Evolutionary conservation across 2,113 vertebrate genomes (phyloP).

Genomic region (Odocoileus virginianus): DNA sequence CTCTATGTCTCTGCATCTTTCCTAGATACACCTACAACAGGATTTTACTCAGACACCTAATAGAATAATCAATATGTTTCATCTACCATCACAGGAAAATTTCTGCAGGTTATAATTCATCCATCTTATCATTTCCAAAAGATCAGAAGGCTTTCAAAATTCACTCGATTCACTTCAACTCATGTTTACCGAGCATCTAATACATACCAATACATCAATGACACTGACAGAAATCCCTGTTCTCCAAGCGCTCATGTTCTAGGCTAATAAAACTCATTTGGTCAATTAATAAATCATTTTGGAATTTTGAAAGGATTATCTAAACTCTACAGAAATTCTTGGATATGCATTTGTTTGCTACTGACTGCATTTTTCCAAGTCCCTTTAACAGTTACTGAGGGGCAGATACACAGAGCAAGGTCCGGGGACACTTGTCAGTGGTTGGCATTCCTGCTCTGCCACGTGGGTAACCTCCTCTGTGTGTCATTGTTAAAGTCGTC

Average conservation of each 20-base stretch:
- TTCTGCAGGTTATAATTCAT: not conserved
- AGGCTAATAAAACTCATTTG: not conserved
- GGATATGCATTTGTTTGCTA: not conserved
- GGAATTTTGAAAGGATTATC: not conserved
- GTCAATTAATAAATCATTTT: not conserved
- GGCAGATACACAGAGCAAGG: not conserved
- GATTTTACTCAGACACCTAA: not conserved
- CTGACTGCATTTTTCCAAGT: not conserved
- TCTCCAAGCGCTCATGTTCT: not conserved
- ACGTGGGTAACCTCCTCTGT: not conserved
- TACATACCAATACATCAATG: no score
- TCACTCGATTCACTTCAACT: not conserved
- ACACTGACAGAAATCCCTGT: not conserved
- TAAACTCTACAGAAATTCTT: not conserved
- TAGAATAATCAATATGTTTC: not conserved
- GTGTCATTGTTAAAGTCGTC: not conserved
- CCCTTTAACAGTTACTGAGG: not conserved
- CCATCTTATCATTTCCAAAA: not conserved
- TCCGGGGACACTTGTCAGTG: not conserved
- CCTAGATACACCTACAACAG: not conserved
- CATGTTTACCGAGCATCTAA: not conserved
- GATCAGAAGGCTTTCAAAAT: not conserved
- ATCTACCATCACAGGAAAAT: not conserved
- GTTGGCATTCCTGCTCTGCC: not conserved
- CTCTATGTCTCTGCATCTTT: not conserved